Percentiles rank a stretch among this genome's conserved stretches.
phyloP scores from a whole-genome alignment of 2,797 vertebrate species.

The Stomatorhinus walkeri region DNA sequence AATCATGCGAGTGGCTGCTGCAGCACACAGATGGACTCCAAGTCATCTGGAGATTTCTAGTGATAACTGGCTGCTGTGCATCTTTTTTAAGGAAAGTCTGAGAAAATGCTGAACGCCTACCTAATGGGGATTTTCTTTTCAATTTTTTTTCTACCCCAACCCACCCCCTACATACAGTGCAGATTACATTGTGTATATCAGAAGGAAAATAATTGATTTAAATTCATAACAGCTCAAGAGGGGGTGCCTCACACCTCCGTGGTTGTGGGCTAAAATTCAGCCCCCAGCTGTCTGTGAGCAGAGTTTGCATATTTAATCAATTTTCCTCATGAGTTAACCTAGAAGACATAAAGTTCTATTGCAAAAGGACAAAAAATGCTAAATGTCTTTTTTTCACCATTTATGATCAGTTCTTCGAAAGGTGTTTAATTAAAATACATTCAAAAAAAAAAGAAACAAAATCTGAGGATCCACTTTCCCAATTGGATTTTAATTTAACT shows the following conservation, averaged over 20 bases:
- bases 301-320: conserved; percentile 13
- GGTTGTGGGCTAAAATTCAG: conserved; percentile 2
- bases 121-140: background rate
- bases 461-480: background rate
- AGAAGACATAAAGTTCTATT: background rate
- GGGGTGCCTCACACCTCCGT: background rate
- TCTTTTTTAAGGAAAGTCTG: background rate
- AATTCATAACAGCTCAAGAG: background rate
- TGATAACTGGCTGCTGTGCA: background rate
- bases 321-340: background rate
- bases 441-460: background rate
- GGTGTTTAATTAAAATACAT: background rate
- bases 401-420: background rate
- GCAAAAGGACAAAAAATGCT: background rate
- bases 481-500: background rate
- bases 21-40: background rate
- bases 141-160: background rate
- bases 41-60: background rate
- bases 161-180: background rate
- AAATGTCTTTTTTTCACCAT: background rate
- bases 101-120: background rate
- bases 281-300: background rate
- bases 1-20: background rate
- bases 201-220: conserved; percentile 7
- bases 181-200: conserved; percentile 4